Percentiles rank a stretch among this genome's conserved stretches.
Evolutionary conservation across 2,113 vertebrate genomes (phyloP).

Genomic region (Murina feae): DNA sequence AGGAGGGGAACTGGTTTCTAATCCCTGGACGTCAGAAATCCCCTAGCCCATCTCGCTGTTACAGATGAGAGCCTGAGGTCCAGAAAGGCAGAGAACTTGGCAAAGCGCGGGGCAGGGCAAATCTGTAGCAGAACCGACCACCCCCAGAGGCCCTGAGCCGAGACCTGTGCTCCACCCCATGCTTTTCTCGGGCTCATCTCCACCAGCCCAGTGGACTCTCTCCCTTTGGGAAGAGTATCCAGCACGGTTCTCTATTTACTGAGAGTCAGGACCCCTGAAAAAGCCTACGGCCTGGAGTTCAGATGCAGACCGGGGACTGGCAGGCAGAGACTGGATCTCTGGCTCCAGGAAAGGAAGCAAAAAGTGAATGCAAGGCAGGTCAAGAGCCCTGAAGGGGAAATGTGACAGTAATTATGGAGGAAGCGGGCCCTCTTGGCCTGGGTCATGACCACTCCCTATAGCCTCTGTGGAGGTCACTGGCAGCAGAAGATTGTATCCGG

Average conservation of each 20-base stretch:
- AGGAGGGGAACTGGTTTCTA: not conserved
- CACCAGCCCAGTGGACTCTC: not conserved
- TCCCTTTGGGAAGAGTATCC: not conserved
- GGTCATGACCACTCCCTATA: constrained; percentile 43
- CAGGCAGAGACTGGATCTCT: constrained; percentile 1
- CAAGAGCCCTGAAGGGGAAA: constrained; percentile 62
- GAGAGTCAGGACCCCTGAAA: constrained; percentile 15
- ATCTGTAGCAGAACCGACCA: not conserved
- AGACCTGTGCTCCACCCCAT: rapidly evolving
- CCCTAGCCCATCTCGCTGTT: not conserved
- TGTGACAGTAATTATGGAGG: constrained; percentile 67
- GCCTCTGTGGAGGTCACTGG: constrained; percentile 61
- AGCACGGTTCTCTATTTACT: not conserved
- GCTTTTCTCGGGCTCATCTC: not conserved
- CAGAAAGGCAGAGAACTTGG: not conserved
- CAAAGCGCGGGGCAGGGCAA: not conserved
- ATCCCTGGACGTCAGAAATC: not conserved
- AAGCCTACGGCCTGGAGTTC: not conserved
- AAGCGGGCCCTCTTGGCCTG: constrained; percentile 44
- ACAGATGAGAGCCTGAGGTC: not conserved
- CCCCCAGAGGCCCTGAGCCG: not conserved
- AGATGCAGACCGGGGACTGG: not conserved
- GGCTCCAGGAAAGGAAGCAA: constrained; percentile 55
- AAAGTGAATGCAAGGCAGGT: constrained; percentile 55
- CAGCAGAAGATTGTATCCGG: constrained; percentile 63